Percentiles rank a stretch among this genome's conserved stretches.
Evolutionary conservation across 2,797 vertebrate genomes (phyloP).

Genomic region (Danionella dracula): DNA sequence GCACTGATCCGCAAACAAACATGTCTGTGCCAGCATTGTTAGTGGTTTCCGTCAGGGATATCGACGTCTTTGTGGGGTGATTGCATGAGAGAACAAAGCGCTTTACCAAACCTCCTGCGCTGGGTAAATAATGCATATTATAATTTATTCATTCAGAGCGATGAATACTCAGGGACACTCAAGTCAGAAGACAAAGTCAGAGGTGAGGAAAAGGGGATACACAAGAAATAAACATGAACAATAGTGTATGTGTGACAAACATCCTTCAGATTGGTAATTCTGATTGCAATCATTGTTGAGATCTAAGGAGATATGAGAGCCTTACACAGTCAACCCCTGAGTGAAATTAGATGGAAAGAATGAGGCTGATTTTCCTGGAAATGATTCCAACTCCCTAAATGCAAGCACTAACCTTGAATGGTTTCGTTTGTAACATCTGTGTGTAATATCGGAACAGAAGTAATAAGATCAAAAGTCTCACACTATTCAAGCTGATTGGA

Average conservation of each 20-base stretch:
- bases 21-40: conserved; percentile 20
- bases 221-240: conserved; percentile 34
- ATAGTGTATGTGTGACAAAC: conserved; percentile 11
- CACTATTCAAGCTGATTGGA: conserved; percentile 2
- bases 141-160: conserved; percentile 51
- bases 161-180: conserved; percentile 40
- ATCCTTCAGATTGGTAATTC: neutral
- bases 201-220: conserved; percentile 3
- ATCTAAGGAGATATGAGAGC: neutral
- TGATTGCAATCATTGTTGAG: conserved; percentile 1
- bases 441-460: neutral
- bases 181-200: conserved; percentile 31
- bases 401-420: neutral
- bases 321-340: neutral
- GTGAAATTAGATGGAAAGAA: conserved; percentile 8
- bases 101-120: conserved; percentile 11
- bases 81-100: conserved; percentile 4
- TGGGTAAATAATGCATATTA: conserved; percentile 48
- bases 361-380: conserved; percentile 11
- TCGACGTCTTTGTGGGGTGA: conserved; percentile 15
- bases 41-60: conserved; percentile 18
- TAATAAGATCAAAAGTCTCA: conserved; percentile 2
- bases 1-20: conserved; percentile 25
- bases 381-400: neutral
- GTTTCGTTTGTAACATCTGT: neutral